Percentiles rank a stretch among this genome's conserved stretches.
phyloP scores from a whole-genome alignment of 2,113 vertebrate genomes.

The Amblyornis subalaris region DNA sequence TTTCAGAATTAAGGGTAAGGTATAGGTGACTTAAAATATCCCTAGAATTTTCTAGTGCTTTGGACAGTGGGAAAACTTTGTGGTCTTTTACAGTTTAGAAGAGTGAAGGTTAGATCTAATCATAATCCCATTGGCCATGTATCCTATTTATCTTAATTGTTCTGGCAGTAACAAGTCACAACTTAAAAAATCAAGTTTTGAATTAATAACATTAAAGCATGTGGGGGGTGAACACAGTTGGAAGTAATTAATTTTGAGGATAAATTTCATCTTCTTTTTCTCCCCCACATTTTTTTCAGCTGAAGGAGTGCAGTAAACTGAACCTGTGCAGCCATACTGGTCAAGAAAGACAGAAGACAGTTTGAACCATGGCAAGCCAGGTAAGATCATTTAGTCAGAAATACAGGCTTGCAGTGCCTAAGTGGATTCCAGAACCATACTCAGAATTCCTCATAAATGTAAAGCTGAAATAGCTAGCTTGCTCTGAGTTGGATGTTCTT shows the following conservation, averaged over 20 bases:
- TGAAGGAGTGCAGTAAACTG: neutral
- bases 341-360: neutral
- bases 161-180: neutral
- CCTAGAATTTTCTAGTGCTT: neutral
- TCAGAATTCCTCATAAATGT: conserved; percentile 26
- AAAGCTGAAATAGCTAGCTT: conserved; percentile 54
- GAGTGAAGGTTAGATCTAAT: neutral
- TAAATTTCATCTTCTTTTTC: neutral
- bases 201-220: neutral
- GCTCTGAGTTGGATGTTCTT: conserved; percentile 32
- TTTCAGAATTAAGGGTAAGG: neutral
- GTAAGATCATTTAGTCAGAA: conserved; percentile 57
- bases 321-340: neutral
- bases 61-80: neutral
- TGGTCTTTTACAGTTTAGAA: neutral
- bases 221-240: neutral
- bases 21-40: neutral
- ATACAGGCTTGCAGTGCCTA: conserved; percentile 12
- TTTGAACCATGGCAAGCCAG: conserved; percentile 61
- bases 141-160: neutral
- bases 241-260: neutral
- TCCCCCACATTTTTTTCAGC: neutral
- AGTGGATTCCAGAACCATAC: conserved; percentile 15
- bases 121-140: neutral
- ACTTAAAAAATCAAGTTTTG: neutral